Percentiles rank a stretch among this genome's conserved stretches.
phyloP scores from a whole-genome alignment of 1,140 invertebrate species.

The Heterodera schachtii region DNA sequence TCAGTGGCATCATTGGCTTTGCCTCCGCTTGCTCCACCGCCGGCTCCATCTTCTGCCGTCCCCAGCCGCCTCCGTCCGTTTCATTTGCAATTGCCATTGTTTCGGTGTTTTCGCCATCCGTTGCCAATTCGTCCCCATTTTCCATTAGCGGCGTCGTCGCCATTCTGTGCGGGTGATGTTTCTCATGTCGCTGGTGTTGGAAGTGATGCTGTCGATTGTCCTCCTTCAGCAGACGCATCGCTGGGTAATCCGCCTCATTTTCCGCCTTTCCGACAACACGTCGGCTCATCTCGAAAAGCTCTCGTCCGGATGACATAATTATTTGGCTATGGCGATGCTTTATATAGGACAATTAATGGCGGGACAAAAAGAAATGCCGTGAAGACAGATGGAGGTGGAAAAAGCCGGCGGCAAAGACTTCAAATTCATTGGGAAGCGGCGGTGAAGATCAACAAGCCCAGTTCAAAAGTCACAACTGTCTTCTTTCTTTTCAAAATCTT shows the following conservation, averaged over 20 bases:
- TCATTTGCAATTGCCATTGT: not conserved
- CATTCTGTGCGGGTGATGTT: not conserved
- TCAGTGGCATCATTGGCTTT: not conserved
- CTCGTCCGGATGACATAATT: not conserved
- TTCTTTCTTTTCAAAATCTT: not conserved
- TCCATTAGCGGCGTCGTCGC: not conserved
- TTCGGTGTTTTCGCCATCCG: not conserved
- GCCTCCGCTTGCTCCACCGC: not conserved
- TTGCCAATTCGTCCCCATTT: not conserved
- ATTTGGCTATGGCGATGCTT: slow-evolving; percentile 9
- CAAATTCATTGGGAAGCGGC: not conserved
- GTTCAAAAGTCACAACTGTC: slow-evolving; percentile 1
- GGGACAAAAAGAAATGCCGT: not conserved
- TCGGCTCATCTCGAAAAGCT: slow-evolving; percentile 43
- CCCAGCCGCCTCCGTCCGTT: not conserved
- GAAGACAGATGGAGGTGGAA: slow-evolving; percentile 18
- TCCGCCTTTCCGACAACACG: slow-evolving; percentile 34
- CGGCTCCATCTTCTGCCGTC: not conserved
- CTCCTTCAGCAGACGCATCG: slow-evolving; percentile 12
- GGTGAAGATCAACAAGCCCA: not conserved
- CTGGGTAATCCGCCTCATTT: slow-evolving; percentile 19
- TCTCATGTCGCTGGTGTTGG: slow-evolving; percentile 12
- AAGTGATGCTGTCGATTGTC: slow-evolving; percentile 6
- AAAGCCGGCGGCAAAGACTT: not conserved
- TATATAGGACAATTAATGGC: slow-evolving; percentile 6